Base-by-base conservation (phyloP, 2,888 invertebrate genomes). In the Conchocele bisecta region DNA sequence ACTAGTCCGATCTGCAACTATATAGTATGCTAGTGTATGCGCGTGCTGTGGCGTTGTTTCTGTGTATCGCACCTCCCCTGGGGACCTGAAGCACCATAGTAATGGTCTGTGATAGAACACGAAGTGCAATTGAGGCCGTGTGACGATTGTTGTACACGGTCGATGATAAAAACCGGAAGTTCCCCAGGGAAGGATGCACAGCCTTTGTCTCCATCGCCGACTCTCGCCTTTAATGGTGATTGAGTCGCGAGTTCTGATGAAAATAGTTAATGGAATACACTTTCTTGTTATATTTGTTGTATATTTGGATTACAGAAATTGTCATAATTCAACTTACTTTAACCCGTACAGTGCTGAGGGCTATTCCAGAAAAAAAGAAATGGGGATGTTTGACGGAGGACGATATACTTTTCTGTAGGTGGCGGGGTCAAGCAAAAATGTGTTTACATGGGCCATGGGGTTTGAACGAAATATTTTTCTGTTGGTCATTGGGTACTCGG, bases 41-140 rank as follows among this genome's bases (percentile, higher is more conserved):
- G 37, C 59, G 71, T 6, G n/a, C 67, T 72, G 63, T 77, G 73
- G 65, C 13, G 9, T 37, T 61, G 65, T 67, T 60, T 42, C 9
- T 56, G 20, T 44, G n/a, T 67, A n/a, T n/a, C n/a, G 63, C 46
- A 37, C 11, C 41, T 26, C n/a, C 41, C 59, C 54, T 48, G 63
- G 7, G 48, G 74, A 63, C 60, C 77, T 68, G 80, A 67, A 37
- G 24, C 29, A 22, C 53, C 54, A 64, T 56, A 37, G 54, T 57
- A 56, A 15, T 56, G 59, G 63, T 54, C 35, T n/a, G n/a, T n/a
- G n/a, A n/a, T n/a, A 53, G 78, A 78, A 24, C 61, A 51, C 56
- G 79, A 79, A 84, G 84, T 85, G 85, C 85, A 85, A 60, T 75
- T 85, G 83, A 85, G 77, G 69, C 64, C 58, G 42, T 9, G 15